These are phyloP conservation scores for Catagonus wagneri DNA, from an alignment of 2,113 vertebrate genomes.

Conservation along the genomic window DNA sequence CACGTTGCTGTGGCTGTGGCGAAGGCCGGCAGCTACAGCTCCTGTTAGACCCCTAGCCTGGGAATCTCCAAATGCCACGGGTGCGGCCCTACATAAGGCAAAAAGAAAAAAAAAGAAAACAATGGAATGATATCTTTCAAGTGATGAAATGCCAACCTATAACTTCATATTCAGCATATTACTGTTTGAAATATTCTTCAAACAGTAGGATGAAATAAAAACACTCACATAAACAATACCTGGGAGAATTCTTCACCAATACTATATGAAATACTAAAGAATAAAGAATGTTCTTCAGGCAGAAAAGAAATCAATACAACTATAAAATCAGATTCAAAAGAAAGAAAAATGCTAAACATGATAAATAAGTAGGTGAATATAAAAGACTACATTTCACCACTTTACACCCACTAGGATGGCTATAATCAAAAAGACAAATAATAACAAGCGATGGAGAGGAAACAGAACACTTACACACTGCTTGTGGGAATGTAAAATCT, in stretches of 20 bases:
- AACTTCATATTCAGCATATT: not conserved
- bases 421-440: not conserved
- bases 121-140: not conserved
- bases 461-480: not conserved
- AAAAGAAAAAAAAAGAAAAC: too few species aligned
- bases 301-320: not conserved
- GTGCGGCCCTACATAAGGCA: too few species aligned
- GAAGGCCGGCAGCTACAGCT: too few species aligned
- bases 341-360: not conserved
- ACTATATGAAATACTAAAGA: constrained; percentile 14
- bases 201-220: constrained; percentile 3
- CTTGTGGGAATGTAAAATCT: not conserved
- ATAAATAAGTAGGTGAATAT: constrained; percentile 18
- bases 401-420: not conserved
- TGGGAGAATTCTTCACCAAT: not conserved
- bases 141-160: not conserved
- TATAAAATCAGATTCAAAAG: constrained; percentile 15
- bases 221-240: not conserved
- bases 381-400: not conserved
- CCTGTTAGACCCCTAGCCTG: too few species aligned
- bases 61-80: too few species aligned
- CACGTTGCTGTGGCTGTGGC: too few species aligned
- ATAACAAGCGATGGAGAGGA: not conserved
- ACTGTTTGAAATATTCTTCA: constrained; percentile 13
- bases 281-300: not conserved